Evolutionary conservation across 1,140 invertebrate species (phyloP).

Genomic region (Drosophila malerkotliana): DNA sequence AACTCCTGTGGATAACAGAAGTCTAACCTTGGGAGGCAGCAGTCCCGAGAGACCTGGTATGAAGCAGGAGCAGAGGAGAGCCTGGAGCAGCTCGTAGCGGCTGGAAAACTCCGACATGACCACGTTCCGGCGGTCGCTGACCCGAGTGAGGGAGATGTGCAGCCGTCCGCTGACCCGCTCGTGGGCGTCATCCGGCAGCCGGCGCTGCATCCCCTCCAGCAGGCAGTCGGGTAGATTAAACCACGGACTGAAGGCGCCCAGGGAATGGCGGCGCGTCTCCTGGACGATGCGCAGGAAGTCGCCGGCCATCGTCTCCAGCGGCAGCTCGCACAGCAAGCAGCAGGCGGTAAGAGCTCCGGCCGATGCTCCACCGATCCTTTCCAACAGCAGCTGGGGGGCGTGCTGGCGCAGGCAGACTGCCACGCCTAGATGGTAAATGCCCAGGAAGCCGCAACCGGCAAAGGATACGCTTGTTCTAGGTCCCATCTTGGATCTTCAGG

Average conservation of each 20-base stretch:
- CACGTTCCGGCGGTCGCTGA: slow-evolving; percentile 97
- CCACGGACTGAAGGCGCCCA: slow-evolving; percentile 97
- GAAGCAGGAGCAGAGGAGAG: slow-evolving; percentile 96
- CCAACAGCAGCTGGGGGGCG: slow-evolving; percentile 95
- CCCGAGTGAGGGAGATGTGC: slow-evolving; percentile 96
- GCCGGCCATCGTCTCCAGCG: slow-evolving; percentile 95
- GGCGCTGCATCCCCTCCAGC: slow-evolving; percentile 91
- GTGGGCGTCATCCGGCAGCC: slow-evolving; percentile 97
- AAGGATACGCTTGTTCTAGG: slow-evolving; percentile 94
- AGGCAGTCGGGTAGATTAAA: slow-evolving; percentile 96
- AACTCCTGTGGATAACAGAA: too few species aligned
- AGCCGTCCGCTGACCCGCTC: slow-evolving; percentile 93
- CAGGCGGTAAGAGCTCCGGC: slow-evolving; percentile 97
- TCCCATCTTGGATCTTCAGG: background rate
- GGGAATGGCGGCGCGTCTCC: slow-evolving; percentile 92
- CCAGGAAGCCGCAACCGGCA: slow-evolving; percentile 98
- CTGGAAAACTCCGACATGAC: slow-evolving; percentile 96
- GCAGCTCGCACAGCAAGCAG: slow-evolving; percentile 95
- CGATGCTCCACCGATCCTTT: slow-evolving; percentile 97
- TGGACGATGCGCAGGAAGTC: slow-evolving; percentile 93
- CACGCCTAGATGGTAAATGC: slow-evolving; percentile 99
- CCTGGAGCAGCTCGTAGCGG: slow-evolving; percentile 97
- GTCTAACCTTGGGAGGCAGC: slow-evolving; percentile 89
- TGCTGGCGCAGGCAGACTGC: slow-evolving; percentile 98
- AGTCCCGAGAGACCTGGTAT: slow-evolving; percentile 98